phyloP scores from a whole-genome alignment of 2,797 vertebrate species.

The Thamnophis elegans region DNA sequence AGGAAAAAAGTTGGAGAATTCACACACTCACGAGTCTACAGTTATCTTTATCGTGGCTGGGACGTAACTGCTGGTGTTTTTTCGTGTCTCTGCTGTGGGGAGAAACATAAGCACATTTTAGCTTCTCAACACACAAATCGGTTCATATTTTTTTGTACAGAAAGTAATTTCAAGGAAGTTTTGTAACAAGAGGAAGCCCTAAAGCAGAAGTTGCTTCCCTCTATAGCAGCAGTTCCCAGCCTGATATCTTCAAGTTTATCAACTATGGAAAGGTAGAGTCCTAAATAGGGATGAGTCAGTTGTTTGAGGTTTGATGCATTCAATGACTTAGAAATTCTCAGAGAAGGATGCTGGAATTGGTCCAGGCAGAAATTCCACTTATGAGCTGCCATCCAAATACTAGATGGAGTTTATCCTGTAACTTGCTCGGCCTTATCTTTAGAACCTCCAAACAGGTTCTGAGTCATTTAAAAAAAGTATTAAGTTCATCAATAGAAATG shows the following conservation, averaged over 20 bases:
- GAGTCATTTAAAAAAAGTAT: background rate
- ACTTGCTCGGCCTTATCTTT: background rate
- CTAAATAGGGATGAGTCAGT: background rate
- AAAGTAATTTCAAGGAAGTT: background rate
- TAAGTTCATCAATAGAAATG: background rate
- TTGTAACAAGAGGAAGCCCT: background rate
- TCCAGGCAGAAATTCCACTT: background rate
- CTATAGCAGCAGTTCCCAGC: background rate
- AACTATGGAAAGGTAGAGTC: background rate
- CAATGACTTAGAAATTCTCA: background rate
- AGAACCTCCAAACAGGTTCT: background rate
- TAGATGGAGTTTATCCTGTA: background rate
- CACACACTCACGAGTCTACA: constrained; percentile 50
- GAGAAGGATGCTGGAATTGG: background rate
- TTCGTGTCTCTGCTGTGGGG: constrained; percentile 70
- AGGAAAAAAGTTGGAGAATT: background rate
- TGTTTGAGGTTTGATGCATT: background rate
- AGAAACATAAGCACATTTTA: constrained; percentile 7
- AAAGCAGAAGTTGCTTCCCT: background rate
- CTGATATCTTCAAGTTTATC: background rate
- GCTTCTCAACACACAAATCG: background rate
- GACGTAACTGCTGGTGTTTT: constrained; percentile 69
- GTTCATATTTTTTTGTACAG: background rate
- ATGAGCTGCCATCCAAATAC: background rate
- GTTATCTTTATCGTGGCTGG: constrained; percentile 73